Base-by-base conservation (phyloP, 1,140 invertebrate species). In the Drosophila novamexicana region DNA sequence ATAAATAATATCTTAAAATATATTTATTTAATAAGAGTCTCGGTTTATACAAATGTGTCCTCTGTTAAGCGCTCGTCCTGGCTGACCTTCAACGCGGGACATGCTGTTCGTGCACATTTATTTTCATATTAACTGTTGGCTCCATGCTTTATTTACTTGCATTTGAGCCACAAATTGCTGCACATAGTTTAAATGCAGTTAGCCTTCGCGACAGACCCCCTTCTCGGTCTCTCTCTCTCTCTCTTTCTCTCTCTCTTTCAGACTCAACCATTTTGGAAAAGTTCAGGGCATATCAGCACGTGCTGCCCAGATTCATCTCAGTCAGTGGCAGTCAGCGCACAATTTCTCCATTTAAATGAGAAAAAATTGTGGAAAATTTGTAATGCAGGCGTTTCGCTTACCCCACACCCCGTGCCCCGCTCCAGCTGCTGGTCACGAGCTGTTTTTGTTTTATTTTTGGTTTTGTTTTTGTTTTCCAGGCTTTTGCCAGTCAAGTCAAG, bases 341-440 rank as follows among this genome's bases (percentile, higher is more conserved):
- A 80, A 86, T 86, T 86, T 85, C 75, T 85, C 75, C 78, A 85
- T 85, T 86, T 85, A 85, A 85, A 86, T 86, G 71, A 52, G 36
- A 68, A 85, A 88, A 88, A 88, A 88, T 88, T 77, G 79, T 88
- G 76, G 16, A 77, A 88, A 88, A 88, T 86, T 86, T 88, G 79
- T 83, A 83, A 86, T 68, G 73, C 72, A 82, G 75, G 68, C 83
- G 83, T 82, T 86, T 88, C 82, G 82, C 78, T 86, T 75, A 69
- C 44, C 64, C 59, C 61, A 62, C 39, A 8, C 29, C 7, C 32
- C 12, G 54, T 10, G 34, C 12, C 14, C 45, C n/a, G 22, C 9
- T 82, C 75, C 22, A 29, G 22, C 22, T 63, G 77, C 68, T 72
- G 81, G 74, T 80, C 77, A 84, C 81, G 77, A 82, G 79, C 59